A percentile compares a stretch with the other conserved stretches of the same genome.
phyloP scores from a whole-genome alignment of 2,888 invertebrate genomes.

The Morinoia aosen region DNA sequence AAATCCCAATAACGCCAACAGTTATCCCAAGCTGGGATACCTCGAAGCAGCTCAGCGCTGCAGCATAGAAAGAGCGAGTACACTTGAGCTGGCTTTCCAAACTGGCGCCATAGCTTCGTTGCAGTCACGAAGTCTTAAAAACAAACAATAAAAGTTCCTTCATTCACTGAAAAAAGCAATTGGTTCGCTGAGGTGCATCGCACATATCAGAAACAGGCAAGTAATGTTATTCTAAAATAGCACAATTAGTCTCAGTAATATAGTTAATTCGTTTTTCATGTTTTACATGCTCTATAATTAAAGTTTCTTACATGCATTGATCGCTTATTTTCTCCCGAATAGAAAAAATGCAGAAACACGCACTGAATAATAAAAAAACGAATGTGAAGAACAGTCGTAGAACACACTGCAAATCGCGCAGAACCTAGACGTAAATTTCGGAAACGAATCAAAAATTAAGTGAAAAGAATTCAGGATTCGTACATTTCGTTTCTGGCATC shows the following conservation, averaged over 20 bases:
- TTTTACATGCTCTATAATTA: neutral
- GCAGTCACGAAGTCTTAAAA: neutral
- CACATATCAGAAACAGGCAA: too few species aligned
- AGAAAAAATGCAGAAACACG: too few species aligned
- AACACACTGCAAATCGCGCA: neutral
- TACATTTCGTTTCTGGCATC: neutral
- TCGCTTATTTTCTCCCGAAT: too few species aligned
- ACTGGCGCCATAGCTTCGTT: neutral
- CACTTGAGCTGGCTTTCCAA: neutral
- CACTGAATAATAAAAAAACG: too few species aligned
- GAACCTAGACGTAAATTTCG: neutral
- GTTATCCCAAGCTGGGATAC: slow-evolving; percentile 42
- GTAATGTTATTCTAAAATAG: too few species aligned
- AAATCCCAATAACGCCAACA: slow-evolving; percentile 24
- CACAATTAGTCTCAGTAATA: too few species aligned
- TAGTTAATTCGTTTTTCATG: too few species aligned
- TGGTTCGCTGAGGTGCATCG: too few species aligned
- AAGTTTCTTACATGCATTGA: neutral
- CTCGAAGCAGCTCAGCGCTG: neutral
- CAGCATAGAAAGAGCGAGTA: neutral
- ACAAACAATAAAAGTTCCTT: neutral
- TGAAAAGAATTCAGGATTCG: neutral
- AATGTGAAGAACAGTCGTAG: neutral
- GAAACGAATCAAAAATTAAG: neutral
- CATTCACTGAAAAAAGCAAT: neutral